These are phyloP conservation scores for Oostethus manadensis DNA, from an alignment of 2,113 vertebrate species.

Conservation along the genomic window DNA sequence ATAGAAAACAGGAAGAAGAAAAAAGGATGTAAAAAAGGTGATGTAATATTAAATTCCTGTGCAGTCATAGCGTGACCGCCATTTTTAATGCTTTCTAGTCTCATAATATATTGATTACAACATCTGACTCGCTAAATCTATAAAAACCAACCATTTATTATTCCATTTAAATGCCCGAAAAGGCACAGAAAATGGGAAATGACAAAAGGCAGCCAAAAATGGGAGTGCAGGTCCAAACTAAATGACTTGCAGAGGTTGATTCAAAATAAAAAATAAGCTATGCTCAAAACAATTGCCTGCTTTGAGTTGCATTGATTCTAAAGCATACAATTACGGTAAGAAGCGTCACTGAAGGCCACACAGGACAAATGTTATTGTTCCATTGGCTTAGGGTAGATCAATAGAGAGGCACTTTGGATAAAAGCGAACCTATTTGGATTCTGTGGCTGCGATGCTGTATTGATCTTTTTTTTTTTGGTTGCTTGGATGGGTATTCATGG, in stretches of 20 bases:
- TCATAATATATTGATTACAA: conserved; percentile 24
- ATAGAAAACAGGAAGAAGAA: background rate
- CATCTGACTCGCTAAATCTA: conserved; percentile 17
- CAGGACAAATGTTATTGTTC: conserved; percentile 34
- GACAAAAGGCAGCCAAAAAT: conserved; percentile 23
- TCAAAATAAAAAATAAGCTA: conserved; percentile 13
- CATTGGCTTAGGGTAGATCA: conserved; percentile 27
- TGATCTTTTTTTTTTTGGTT: conserved; percentile 24
- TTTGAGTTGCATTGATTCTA: conserved; percentile 48
- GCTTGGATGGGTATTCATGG: conserved; percentile 28
- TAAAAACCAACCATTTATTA: conserved; percentile 9
- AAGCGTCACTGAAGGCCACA: conserved; percentile 17
- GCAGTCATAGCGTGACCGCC: background rate
- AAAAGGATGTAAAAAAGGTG: background rate
- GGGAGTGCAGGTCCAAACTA: conserved; percentile 16
- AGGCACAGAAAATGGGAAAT: conserved; percentile 17
- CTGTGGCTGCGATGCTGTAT: conserved; percentile 25
- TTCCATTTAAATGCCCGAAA: conserved; percentile 18
- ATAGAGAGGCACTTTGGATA: conserved; percentile 30
- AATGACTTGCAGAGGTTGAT: conserved; percentile 36
- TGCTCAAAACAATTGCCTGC: conserved; percentile 26
- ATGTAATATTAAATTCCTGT: conserved; percentile 5
- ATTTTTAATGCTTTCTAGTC: conserved; percentile 14
- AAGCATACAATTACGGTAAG: conserved; percentile 41
- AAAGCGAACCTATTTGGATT: conserved; percentile 25